phyloP scores from a whole-genome alignment of 35 echinoderm and acorn worm genomes.

The Eucidaris tribuloides region DNA sequence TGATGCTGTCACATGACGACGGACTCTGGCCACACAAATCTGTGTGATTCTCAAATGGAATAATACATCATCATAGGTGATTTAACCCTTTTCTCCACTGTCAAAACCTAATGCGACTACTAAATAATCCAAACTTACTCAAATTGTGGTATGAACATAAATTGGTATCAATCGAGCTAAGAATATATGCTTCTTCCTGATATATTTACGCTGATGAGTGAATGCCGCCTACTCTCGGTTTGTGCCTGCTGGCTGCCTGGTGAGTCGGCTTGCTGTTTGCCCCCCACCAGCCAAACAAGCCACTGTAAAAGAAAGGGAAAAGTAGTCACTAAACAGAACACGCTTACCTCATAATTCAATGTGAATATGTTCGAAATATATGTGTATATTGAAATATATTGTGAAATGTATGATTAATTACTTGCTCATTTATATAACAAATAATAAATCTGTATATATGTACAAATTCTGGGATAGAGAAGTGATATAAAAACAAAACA shows the following conservation, averaged over 20 bases:
- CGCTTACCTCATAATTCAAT: neutral
- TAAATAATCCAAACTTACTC: neutral
- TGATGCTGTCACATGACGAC: constrained; percentile 83
- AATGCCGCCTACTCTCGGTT: constrained; percentile 87
- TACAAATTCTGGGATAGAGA: neutral
- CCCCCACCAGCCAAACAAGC: constrained; percentile 84
- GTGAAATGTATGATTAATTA: neutral
- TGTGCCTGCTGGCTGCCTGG: constrained; percentile 51
- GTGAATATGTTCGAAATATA: neutral
- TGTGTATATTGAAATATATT: neutral
- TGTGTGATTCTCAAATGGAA: neutral
- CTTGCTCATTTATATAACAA: neutral
- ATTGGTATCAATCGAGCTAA: neutral
- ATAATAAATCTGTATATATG: neutral
- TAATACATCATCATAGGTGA: no score
- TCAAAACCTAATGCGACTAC: neutral
- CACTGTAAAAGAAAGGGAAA: constrained; percentile 62
- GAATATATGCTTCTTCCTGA: neutral
- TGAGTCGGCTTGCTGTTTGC: constrained; percentile 54
- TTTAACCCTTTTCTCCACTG: neutral
- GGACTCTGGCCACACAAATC: constrained; percentile 87
- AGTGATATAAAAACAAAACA: neutral
- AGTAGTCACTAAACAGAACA: no score
- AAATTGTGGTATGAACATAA: neutral
- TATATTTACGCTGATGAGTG: constrained; percentile 71